These are phyloP conservation scores for Rhopalosiphum maidis DNA, from an alignment of 1,140 invertebrate genomes.

Conservation along the genomic window DNA sequence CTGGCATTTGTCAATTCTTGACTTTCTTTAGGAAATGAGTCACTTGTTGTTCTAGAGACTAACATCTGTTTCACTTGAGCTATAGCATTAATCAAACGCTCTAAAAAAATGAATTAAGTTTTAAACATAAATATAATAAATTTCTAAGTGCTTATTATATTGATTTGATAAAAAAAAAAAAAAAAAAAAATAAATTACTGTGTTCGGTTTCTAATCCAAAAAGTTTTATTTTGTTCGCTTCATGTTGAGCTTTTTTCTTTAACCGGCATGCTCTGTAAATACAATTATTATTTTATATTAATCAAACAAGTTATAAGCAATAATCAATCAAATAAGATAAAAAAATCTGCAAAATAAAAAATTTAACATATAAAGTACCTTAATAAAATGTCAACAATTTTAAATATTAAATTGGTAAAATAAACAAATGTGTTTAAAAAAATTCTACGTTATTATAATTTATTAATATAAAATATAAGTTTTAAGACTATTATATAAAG, in stretches of 20 bases:
- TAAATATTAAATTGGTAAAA: background rate
- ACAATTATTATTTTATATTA: background rate
- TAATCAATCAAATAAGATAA: background rate
- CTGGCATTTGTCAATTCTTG: conserved; percentile 72
- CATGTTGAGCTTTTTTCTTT: conserved; percentile 94
- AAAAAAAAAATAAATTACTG: conserved; percentile 68
- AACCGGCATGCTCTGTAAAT: conserved; percentile 82
- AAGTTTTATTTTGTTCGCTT: conserved; percentile 94
- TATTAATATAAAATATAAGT: background rate
- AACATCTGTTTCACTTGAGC: conserved; percentile 72
- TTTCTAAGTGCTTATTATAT: background rate
- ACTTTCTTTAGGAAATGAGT: conserved; percentile 64
- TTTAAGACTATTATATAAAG: background rate
- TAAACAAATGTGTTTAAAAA: background rate
- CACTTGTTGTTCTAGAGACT: conserved; percentile 68
- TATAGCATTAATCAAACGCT: conserved; percentile 73
- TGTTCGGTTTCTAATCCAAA: conserved; percentile 93
- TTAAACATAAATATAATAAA: background rate
- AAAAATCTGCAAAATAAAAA: background rate
- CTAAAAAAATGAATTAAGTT: conserved; percentile 64
- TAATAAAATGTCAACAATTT: background rate
- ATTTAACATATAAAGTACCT: background rate
- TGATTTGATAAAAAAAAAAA: background rate
- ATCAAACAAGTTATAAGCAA: background rate
- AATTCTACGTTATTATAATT: background rate